Conservation (phyloP, 2,797 vertebrate species). For the Enteromius unitaeniatus region DNA sequence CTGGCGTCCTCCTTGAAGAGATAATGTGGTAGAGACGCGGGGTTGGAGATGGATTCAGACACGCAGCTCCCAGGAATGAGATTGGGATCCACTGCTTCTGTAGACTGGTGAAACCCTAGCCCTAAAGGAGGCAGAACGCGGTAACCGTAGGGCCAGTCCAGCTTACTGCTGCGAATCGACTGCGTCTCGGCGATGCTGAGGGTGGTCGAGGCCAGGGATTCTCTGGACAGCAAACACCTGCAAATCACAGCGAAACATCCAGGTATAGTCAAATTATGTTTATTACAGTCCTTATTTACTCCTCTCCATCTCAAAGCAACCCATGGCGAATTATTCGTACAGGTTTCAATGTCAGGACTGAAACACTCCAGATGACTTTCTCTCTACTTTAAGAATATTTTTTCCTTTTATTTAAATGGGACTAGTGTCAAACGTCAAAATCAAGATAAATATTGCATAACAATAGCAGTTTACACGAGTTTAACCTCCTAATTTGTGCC, state of each 20-base stretch:
- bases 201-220: constrained; percentile 86
- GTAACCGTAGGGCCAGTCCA: constrained; percentile 88
- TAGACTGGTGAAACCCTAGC: constrained; percentile 73
- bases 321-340: too few relatives aligned
- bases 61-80: constrained; percentile 78
- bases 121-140: constrained; percentile 82
- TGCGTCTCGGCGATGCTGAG: constrained; percentile 89
- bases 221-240: constrained; percentile 87
- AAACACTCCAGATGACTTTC: not conserved
- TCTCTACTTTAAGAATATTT: not conserved
- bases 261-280: not conserved
- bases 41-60: constrained; percentile 78
- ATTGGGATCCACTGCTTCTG: constrained; percentile 78
- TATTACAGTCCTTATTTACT: not conserved
- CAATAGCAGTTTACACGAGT: not conserved
- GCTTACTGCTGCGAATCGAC: constrained; percentile 83
- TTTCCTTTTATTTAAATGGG: not conserved
- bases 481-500: too few relatives aligned
- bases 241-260: constrained; percentile 32
- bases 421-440: not conserved
- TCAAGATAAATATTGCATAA: not conserved
- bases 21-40: constrained; percentile 85
- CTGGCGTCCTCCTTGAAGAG: constrained; percentile 83
- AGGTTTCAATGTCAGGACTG: too few relatives aligned
- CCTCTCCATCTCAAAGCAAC: too few relatives aligned